Evolutionary conservation across 2,797 vertebrate species (phyloP).

Genomic region (Sitta carolinensis): DNA sequence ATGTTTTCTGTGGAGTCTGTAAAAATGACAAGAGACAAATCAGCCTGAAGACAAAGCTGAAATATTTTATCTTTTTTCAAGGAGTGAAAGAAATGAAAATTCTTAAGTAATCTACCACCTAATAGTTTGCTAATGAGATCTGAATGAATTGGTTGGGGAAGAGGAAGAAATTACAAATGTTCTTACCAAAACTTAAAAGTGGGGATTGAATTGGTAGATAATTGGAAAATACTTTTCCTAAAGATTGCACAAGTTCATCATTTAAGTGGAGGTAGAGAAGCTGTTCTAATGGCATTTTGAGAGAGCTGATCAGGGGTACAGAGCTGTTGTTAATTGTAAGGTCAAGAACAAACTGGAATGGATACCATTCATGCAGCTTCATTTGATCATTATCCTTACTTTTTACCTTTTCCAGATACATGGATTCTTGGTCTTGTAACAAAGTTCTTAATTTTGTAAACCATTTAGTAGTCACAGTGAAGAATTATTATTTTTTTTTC

Average conservation of each 20-base stretch:
- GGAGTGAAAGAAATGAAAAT: background rate
- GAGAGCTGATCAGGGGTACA: background rate
- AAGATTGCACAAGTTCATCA: background rate
- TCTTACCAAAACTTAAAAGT: background rate
- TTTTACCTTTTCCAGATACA: background rate
- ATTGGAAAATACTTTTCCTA: background rate
- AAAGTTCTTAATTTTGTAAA: background rate
- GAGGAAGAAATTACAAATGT: background rate
- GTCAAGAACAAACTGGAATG: background rate
- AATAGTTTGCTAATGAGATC: background rate
- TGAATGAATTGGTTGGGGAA: background rate
- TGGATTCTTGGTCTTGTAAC: background rate
- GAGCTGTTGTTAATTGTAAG: background rate
- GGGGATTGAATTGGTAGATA: background rate
- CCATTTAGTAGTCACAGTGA: background rate
- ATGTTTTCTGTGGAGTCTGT: background rate
- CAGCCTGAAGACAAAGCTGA: background rate
- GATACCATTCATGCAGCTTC: background rate
- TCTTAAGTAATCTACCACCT: background rate
- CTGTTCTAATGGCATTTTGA: background rate
- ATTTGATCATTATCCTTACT: background rate
- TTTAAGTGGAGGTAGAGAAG: background rate
- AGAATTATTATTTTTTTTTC: background rate
- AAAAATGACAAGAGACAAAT: background rate
- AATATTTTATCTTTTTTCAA: background rate